Evolutionary conservation across 2,888 invertebrate species (phyloP).

Genomic region (Galeopsomyia nigrocyanea): DNA sequence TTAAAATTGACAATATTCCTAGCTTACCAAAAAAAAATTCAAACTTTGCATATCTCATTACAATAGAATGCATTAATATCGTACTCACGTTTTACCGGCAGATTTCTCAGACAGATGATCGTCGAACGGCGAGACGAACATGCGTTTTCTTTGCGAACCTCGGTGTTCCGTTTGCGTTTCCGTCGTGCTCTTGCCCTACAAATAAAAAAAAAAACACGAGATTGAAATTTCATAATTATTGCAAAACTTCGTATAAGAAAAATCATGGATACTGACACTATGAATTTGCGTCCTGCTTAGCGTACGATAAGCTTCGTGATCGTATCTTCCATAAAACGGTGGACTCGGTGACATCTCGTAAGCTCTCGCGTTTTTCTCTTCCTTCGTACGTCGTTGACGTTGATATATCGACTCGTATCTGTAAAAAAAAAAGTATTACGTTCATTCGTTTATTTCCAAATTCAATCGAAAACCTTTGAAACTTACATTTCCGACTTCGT

Average conservation of each 20-base stretch:
- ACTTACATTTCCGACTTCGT: slow-evolving; percentile 47
- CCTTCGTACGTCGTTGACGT: slow-evolving; percentile 41
- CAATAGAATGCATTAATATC: background rate
- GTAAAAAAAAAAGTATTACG: background rate
- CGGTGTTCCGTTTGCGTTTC: background rate
- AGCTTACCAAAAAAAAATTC: background rate
- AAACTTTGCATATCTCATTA: slow-evolving; percentile 29
- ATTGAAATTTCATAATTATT: background rate
- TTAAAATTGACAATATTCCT: too few species aligned
- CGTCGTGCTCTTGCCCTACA: slow-evolving; percentile 11
- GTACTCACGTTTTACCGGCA: slow-evolving; percentile 24
- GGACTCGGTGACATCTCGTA: slow-evolving; percentile 40
- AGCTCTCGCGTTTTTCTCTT: slow-evolving; percentile 35
- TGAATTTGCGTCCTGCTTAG: background rate
- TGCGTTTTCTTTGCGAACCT: slow-evolving; percentile 15
- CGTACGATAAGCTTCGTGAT: slow-evolving; percentile 19
- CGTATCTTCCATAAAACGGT: slow-evolving; percentile 15
- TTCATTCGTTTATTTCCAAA: background rate
- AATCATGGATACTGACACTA: slow-evolving; percentile 10
- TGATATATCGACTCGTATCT: slow-evolving; percentile 49
- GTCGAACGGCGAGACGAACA: slow-evolving; percentile 38
- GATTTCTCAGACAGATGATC: background rate
- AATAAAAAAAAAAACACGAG: too few species aligned
- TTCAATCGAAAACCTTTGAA: background rate
- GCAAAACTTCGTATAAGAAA: background rate